Evolutionary conservation across 35 echinoderm and acorn worm genomes (phyloP).

Genomic region (Apostichopus californicus): DNA sequence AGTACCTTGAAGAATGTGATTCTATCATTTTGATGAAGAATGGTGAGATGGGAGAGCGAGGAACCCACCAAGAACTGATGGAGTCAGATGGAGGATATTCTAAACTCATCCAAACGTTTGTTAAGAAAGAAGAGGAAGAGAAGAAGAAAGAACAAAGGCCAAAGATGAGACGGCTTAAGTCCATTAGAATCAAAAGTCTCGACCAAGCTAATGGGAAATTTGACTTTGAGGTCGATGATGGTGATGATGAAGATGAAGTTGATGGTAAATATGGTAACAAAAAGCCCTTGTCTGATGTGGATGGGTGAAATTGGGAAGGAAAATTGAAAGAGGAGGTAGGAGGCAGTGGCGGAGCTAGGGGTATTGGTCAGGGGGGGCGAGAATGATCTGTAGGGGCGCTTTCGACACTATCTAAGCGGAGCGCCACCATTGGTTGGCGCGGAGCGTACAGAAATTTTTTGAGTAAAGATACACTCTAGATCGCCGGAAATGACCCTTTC

Average conservation of each 20-base stretch:
- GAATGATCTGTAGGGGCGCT: no score
- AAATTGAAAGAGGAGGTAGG: background rate
- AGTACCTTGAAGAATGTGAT: conserved; percentile 88
- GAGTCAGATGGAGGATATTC: conserved; percentile 58
- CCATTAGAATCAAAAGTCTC: background rate
- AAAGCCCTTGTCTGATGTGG: background rate
- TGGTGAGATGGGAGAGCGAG: conserved; percentile 66
- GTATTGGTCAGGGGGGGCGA: no score
- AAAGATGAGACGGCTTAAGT: background rate
- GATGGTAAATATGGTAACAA: background rate
- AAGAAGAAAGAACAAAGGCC: conserved; percentile 12
- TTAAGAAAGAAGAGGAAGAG: conserved; percentile 3
- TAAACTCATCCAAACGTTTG: conserved; percentile 68
- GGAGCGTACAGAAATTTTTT: no score
- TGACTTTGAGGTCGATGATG: conserved; percentile 20
- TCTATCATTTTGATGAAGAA: conserved; percentile 67
- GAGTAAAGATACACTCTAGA: no score
- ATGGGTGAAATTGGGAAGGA: background rate
- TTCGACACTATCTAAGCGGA: no score
- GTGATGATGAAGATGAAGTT: conserved; percentile 36
- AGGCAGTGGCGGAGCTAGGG: no score
- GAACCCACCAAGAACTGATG: conserved; percentile 77
- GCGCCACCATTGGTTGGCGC: no score
- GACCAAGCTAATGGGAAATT: background rate
- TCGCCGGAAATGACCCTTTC: no score